Percentiles rank a stretch among this genome's conserved stretches.
Evolutionary conservation across 2,113 vertebrate species (phyloP).

Genomic region (Dolichallabes microphthalmus): DNA sequence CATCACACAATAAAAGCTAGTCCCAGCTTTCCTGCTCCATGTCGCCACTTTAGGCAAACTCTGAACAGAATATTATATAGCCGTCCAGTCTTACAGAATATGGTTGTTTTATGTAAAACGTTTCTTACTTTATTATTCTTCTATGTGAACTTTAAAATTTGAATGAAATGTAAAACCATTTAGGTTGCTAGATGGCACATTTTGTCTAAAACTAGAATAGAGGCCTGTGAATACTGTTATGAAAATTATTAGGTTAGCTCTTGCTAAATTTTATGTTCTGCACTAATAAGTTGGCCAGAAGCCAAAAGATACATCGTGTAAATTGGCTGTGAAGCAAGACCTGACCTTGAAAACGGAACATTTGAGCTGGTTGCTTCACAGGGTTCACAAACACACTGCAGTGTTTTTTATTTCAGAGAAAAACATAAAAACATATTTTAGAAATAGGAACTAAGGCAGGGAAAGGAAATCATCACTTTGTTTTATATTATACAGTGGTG

Average conservation of each 20-base stretch:
- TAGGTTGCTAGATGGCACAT: background rate
- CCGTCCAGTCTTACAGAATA: too few species aligned
- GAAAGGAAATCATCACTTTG: background rate
- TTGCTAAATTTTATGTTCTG: background rate
- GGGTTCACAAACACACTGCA: background rate
- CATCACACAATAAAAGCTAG: background rate
- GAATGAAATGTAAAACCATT: background rate
- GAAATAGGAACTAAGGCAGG: background rate
- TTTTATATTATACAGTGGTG: background rate
- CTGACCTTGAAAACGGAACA: background rate
- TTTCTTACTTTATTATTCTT: background rate
- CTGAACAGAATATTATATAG: background rate
- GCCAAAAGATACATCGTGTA: constrained; percentile 5
- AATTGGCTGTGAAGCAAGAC: background rate
- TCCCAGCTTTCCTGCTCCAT: background rate
- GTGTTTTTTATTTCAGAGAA: background rate
- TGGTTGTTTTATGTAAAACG: background rate
- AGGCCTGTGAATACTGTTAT: background rate
- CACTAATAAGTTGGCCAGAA: background rate
- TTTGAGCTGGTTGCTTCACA: background rate
- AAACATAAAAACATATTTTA: background rate
- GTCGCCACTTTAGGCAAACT: background rate
- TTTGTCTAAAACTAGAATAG: background rate
- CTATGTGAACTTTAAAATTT: background rate
- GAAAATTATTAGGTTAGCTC: background rate